phyloP scores from a whole-genome alignment of 2,113 vertebrate species.

The Miniopterus natalensis region DNA sequence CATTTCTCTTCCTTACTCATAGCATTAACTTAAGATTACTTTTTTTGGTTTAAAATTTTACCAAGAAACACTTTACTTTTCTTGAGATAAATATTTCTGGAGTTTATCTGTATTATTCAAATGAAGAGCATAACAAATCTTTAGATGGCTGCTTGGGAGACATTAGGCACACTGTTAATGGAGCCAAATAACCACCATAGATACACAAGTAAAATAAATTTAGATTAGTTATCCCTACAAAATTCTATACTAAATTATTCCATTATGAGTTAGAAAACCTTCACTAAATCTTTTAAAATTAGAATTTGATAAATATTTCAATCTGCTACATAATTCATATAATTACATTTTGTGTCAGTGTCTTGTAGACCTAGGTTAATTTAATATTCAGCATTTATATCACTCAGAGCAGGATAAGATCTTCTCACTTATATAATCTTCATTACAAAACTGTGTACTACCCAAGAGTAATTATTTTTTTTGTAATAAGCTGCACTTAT shows the following conservation, averaged over 20 bases:
- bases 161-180: background rate
- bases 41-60: background rate
- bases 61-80: background rate
- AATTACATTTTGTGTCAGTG: fast-evolving
- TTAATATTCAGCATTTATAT: background rate
- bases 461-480: constrained; percentile 57
- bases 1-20: too few relatives aligned
- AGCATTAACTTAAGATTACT: too few relatives aligned
- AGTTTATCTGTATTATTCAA: background rate
- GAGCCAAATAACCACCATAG: background rate
- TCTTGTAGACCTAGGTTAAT: background rate
- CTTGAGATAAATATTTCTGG: background rate
- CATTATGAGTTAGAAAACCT: background rate
- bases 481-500: constrained; percentile 26
- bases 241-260: background rate
- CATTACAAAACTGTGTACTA: background rate
- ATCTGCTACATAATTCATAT: background rate
- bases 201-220: background rate
- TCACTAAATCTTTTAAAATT: constrained; percentile 42
- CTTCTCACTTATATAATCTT: constrained; percentile 15
- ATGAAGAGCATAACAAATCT: background rate
- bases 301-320: background rate
- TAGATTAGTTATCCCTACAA: background rate
- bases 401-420: background rate
- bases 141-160: background rate